These are phyloP conservation scores for Cryptotis parvus DNA, from an alignment of 2,113 vertebrate genomes.

Conservation along the genomic window DNA sequence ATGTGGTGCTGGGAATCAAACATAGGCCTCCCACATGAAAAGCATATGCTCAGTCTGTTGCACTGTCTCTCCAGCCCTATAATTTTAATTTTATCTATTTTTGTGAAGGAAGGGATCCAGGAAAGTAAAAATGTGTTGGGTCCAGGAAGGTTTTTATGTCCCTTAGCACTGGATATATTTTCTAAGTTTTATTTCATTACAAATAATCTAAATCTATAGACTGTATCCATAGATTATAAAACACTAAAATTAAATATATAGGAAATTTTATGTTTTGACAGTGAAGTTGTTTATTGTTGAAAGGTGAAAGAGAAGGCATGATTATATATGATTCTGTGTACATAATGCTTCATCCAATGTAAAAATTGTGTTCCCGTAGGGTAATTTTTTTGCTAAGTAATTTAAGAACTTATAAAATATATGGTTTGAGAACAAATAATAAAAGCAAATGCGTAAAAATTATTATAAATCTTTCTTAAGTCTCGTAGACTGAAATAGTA, in stretches of 20 bases:
- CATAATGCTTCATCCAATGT: not conserved
- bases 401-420: conserved; percentile 45
- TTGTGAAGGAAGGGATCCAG: not conserved
- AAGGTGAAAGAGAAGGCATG: conserved; percentile 20
- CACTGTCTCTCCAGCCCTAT: too few species aligned
- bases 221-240: not conserved
- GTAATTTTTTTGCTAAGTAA: conserved; percentile 35
- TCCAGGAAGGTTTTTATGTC: not conserved
- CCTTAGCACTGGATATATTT: not conserved
- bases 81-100: not conserved
- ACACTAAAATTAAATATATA: not conserved
- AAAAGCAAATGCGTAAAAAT: not conserved
- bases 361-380: not conserved
- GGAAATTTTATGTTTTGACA: not conserved
- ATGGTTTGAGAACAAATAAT: not conserved
- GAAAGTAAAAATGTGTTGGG: not conserved
- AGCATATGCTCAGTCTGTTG: too few species aligned
- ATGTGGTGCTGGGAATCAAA: too few species aligned
- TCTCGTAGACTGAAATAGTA: not conserved
- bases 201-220: not conserved
- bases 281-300: not conserved
- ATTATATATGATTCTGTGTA: not conserved
- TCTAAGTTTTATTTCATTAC: conserved; percentile 13
- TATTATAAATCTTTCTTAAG: not conserved
- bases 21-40: too few species aligned